Evolutionary conservation across 2,888 invertebrate genomes (phyloP).

Genomic region (Gastracanthus pulcherrimus): DNA sequence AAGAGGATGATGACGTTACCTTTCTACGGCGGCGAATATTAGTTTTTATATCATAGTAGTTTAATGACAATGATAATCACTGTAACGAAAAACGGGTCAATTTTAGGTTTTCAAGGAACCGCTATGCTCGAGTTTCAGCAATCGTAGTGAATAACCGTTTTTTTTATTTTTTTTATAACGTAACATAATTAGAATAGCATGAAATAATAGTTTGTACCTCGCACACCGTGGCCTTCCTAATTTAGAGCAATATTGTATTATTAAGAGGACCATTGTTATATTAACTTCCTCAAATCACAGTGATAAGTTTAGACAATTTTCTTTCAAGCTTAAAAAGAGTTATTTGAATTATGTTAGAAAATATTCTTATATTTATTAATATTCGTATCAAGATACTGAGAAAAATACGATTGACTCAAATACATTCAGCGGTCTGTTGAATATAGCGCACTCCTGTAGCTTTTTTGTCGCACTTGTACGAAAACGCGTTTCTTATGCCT

Average conservation of each 20-base stretch:
- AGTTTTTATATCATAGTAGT: conserved; percentile 11
- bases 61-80: conserved; percentile 11
- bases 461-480: too few relatives aligned
- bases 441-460: too few relatives aligned
- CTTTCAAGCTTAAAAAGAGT: background rate
- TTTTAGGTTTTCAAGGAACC: too few relatives aligned
- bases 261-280: background rate
- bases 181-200: background rate
- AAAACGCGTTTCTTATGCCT: too few relatives aligned
- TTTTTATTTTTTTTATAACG: background rate
- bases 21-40: background rate
- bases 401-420: background rate
- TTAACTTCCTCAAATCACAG: background rate
- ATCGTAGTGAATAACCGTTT: background rate
- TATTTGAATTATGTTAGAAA: background rate
- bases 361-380: background rate
- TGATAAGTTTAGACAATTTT: background rate
- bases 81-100: background rate
- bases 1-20: conserved; percentile 18
- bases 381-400: too few relatives aligned
- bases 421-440: too few relatives aligned
- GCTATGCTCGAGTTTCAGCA: too few relatives aligned
- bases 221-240: background rate
- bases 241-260: background rate
- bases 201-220: background rate